A percentile compares a stretch with the other conserved stretches of the same genome.
phyloP scores from a whole-genome alignment of 2,888 invertebrate genomes.

The Cephus rjabovi region DNA sequence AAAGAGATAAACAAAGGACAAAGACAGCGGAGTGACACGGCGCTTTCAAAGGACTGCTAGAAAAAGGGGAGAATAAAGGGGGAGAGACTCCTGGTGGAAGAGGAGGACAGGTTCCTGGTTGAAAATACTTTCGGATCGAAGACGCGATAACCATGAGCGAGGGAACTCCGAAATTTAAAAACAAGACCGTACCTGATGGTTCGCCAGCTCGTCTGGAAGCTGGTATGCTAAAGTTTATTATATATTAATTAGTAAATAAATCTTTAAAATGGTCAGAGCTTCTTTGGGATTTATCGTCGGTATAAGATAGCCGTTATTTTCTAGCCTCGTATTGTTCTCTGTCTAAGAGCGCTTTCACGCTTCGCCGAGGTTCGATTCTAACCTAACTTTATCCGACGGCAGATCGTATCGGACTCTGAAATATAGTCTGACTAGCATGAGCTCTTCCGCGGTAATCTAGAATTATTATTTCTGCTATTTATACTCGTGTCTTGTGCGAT shows the following conservation, averaged over 20 bases:
- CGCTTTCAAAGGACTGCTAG: background rate
- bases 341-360: background rate
- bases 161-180: constrained; percentile 49
- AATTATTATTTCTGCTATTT: background rate
- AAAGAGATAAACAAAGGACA: constrained; percentile 15
- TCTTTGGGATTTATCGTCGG: background rate
- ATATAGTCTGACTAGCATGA: background rate
- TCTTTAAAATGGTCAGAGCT: background rate
- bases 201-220: constrained; percentile 49
- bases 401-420: background rate
- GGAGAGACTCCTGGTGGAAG: background rate
- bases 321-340: background rate
- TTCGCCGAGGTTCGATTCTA: background rate
- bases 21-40: background rate
- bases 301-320: background rate
- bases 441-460: background rate
- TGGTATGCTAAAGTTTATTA: constrained; percentile 44
- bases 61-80: background rate
- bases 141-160: constrained; percentile 51
- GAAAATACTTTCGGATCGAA: background rate
- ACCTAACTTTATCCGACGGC: background rate
- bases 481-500: background rate
- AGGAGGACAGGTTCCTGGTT: background rate
- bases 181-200: constrained; percentile 43
- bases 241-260: background rate